Evolutionary conservation across 2,797 vertebrate species (phyloP).

Genomic region (Neosilurus mollespiculum): DNA sequence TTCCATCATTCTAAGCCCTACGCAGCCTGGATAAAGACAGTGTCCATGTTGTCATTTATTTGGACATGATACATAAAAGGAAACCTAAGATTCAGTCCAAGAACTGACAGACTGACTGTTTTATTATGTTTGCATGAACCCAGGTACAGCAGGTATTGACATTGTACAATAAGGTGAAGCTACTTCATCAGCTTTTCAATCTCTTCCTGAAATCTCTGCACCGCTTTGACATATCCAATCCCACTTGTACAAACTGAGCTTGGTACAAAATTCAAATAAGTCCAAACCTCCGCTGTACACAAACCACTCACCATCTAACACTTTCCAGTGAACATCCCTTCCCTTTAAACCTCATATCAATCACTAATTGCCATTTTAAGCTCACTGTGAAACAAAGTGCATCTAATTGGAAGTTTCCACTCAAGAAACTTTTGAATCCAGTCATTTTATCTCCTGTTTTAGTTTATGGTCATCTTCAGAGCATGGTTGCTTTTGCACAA

Average conservation of each 20-base stretch:
- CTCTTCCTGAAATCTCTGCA: no score
- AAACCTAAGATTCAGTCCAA: not conserved
- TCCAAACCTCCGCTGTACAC: not conserved
- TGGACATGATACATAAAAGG: not conserved
- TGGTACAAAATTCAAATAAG: not conserved
- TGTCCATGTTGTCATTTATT: not conserved
- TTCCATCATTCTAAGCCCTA: not conserved
- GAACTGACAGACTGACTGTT: not conserved
- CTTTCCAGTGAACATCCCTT: not conserved
- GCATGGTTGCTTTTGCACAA: not conserved
- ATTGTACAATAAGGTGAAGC: not conserved
- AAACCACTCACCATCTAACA: not conserved
- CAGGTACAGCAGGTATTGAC: not conserved
- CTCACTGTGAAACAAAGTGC: not conserved
- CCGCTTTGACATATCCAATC: not conserved
- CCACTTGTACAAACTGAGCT: not conserved
- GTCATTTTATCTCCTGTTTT: not conserved
- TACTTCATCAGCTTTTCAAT: slow-evolving; percentile 2
- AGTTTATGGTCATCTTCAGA: not conserved
- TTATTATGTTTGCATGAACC: not conserved
- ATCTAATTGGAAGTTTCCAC: not conserved
- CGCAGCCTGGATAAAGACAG: not conserved
- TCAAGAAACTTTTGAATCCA: not conserved
- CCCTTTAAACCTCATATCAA: not conserved
- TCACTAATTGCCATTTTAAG: not conserved